Percentiles rank a stretch among this genome's conserved stretches.
phyloP scores from a whole-genome alignment of 2,888 invertebrate genomes.

The Epirrita christyi region DNA sequence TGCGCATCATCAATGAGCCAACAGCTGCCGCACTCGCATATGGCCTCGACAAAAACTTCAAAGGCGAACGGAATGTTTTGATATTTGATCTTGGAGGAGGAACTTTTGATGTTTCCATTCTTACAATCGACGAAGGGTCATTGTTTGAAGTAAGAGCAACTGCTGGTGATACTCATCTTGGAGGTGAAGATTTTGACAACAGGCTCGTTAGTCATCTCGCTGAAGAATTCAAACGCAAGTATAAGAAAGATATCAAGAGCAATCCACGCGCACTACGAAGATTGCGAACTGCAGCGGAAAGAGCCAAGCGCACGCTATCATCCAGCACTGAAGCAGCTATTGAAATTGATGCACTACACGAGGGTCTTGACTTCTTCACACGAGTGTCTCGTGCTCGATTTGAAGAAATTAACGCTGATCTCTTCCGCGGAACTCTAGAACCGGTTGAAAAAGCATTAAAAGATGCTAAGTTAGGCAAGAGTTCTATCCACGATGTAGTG shows the following conservation, averaged over 20 bases:
- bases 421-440: constrained; percentile 89
- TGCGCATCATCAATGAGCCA: constrained; percentile 93
- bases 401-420: constrained; percentile 89
- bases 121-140: constrained; percentile 91
- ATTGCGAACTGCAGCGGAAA: constrained; percentile 90
- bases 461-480: constrained; percentile 92
- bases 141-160: constrained; percentile 92
- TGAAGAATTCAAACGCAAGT: constrained; percentile 89
- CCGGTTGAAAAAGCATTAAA: constrained; percentile 91
- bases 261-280: constrained; percentile 89
- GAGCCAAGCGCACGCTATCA: constrained; percentile 91
- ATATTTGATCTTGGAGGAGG: constrained; percentile 88
- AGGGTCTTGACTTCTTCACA: constrained; percentile 89
- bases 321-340: constrained; percentile 90
- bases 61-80: constrained; percentile 86
- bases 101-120: constrained; percentile 93
- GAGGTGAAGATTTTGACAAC: constrained; percentile 89
- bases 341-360: constrained; percentile 90
- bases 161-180: constrained; percentile 93
- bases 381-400: constrained; percentile 90
- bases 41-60: constrained; percentile 88
- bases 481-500: constrained; percentile 90
- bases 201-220: constrained; percentile 87
- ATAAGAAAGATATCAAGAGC: constrained; percentile 87
- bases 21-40: constrained; percentile 91